Evolutionary conservation across 1,140 invertebrate genomes (phyloP).

Genomic region (Parapsyche elsis): DNA sequence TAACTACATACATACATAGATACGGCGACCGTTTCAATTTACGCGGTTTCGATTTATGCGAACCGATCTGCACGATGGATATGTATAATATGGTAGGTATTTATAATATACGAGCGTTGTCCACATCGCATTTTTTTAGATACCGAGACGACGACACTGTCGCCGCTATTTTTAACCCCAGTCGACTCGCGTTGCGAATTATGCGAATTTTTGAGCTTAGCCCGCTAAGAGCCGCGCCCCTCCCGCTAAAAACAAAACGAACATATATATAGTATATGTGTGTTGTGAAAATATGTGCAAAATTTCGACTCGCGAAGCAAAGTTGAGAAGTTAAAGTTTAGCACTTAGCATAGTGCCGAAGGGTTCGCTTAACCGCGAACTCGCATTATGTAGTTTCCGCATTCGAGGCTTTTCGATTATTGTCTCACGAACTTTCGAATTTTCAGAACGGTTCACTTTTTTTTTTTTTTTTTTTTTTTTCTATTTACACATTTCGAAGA

Average conservation of each 20-base stretch:
- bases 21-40: too few species aligned
- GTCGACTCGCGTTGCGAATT: background rate
- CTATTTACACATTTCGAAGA: too few species aligned
- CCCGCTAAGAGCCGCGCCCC: background rate
- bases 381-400: background rate
- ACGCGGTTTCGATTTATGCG: too few species aligned
- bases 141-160: background rate
- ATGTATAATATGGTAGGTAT: background rate
- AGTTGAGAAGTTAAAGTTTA: background rate
- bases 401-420: background rate
- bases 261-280: too few species aligned
- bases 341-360: background rate
- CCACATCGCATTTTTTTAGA: background rate
- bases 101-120: background rate
- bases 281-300: background rate
- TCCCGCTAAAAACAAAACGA: background rate
- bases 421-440: too few species aligned
- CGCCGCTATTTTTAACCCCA: background rate
- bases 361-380: constrained; percentile 6
- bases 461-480: too few species aligned
- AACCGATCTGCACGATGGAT: background rate
- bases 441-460: too few species aligned
- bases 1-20: too few species aligned
- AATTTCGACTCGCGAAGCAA: background rate
- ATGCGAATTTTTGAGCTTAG: background rate